Conservation (phyloP, 2,888 invertebrate species). For the Synergus gifuensis region DNA sequence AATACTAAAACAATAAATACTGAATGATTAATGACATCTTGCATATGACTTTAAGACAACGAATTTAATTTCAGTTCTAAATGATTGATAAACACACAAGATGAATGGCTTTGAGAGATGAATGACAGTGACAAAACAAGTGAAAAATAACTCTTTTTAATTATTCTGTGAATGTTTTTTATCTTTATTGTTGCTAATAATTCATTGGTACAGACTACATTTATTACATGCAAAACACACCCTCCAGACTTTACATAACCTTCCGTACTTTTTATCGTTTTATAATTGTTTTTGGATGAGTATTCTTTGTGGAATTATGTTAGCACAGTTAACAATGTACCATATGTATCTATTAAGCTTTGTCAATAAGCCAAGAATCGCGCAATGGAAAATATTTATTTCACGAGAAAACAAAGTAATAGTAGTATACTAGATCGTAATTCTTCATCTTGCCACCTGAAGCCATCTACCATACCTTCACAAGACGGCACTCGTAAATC, state of each 20-base stretch:
- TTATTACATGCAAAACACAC: slow-evolving; percentile 2
- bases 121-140: background rate
- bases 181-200: background rate
- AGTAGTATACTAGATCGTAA: slow-evolving; percentile 25
- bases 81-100: background rate
- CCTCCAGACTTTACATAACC: slow-evolving; percentile 7
- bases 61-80: slow-evolving; percentile 23
- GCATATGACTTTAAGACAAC: background rate
- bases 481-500: slow-evolving; percentile 27
- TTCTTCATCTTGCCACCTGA: slow-evolving; percentile 37
- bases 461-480: slow-evolving; percentile 34
- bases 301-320: background rate
- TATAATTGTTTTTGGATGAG: background rate
- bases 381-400: slow-evolving; percentile 33
- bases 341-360: background rate
- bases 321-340: slow-evolving; percentile 13
- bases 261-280: background rate
- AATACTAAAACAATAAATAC: slow-evolving; percentile 4
- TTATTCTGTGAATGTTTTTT: background rate
- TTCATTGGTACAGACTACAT: slow-evolving; percentile 1
- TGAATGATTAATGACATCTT: background rate
- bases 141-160: slow-evolving; percentile 5
- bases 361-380: slow-evolving; percentile 18
- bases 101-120: slow-evolving; percentile 8
- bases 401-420: slow-evolving; percentile 20